A percentile compares a stretch with the other conserved stretches of the same genome.
Conservation (phyloP, 1,140 invertebrate genomes). For the Sesamia nonagrioides region DNA sequence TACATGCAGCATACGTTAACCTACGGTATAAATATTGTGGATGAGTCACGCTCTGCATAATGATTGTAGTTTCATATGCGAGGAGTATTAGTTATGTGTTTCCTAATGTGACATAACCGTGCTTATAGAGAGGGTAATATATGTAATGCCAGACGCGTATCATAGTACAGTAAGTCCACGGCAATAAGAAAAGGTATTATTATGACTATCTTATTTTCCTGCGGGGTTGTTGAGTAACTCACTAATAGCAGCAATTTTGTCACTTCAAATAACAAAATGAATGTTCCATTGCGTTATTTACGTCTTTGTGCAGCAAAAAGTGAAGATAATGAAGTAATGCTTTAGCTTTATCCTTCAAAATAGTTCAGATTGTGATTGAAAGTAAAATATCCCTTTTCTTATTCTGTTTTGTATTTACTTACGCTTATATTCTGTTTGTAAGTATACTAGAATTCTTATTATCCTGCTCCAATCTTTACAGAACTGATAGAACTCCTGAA, state of each 20-base stretch:
- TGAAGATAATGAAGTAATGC: too few species aligned
- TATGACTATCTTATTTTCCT: too few species aligned
- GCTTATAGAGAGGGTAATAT: background rate
- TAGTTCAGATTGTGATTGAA: too few species aligned
- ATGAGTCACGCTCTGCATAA: constrained; percentile 3
- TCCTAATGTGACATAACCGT: constrained; percentile 4
- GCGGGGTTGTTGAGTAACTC: too few species aligned
- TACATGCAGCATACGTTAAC: constrained; percentile 9
- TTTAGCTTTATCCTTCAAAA: too few species aligned
- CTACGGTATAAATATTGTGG: background rate
- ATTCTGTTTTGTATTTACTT: too few species aligned
- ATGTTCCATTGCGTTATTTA: too few species aligned
- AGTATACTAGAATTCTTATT: background rate
- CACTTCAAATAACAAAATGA: too few species aligned
- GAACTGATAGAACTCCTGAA: background rate
- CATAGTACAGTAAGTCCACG: background rate
- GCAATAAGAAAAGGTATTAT: background rate
- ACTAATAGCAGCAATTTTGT: too few species aligned
- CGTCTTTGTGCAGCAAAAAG: too few species aligned
- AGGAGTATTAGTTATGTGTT: background rate
- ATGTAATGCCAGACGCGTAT: background rate
- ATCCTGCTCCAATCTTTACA: background rate
- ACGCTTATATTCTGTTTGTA: background rate
- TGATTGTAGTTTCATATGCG: constrained; percentile 14
- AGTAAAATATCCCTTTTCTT: too few species aligned